phyloP scores from a whole-genome alignment of 1,140 invertebrate species.

The Drosophila kanapiae region DNA sequence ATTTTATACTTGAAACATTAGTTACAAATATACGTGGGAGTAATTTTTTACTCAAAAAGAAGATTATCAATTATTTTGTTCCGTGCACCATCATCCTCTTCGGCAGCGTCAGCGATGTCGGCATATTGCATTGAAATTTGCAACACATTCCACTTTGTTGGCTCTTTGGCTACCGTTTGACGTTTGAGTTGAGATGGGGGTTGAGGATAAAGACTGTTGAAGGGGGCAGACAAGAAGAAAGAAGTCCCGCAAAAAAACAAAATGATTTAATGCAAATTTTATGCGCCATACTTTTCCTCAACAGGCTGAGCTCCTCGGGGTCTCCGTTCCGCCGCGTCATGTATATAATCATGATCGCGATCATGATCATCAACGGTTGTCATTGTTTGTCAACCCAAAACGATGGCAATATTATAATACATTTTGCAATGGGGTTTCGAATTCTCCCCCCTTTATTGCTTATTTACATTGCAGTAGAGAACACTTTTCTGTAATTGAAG shows the following conservation, averaged over 20 bases:
- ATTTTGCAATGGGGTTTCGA: constrained; percentile 59
- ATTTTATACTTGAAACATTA: too few species aligned
- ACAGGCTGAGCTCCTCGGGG: constrained; percentile 21
- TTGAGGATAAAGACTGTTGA: constrained; percentile 9
- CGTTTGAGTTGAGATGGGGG: constrained; percentile 53
- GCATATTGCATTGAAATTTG: constrained; percentile 80
- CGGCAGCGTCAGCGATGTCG: constrained; percentile 30
- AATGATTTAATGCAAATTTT: constrained; percentile 83
- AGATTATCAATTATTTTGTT: neutral
- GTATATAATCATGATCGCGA: constrained; percentile 36
- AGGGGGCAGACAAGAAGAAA: constrained; percentile 21
- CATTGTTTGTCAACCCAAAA: constrained; percentile 40
- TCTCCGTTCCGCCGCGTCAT: constrained; percentile 33
- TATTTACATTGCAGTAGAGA: constrained; percentile 20
- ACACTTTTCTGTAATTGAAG: constrained; percentile 37
- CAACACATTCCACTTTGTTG: constrained; percentile 77
- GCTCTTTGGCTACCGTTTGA: constrained; percentile 76
- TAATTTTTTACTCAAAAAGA: neutral
- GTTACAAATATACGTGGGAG: too few species aligned
- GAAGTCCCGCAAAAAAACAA: constrained; percentile 34
- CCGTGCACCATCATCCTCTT: constrained; percentile 18
- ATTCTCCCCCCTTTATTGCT: constrained; percentile 20
- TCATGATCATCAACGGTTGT: constrained; percentile 60
- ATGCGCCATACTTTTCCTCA: constrained; percentile 70
- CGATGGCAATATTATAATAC: constrained; percentile 58